A percentile compares a stretch with the other conserved stretches of the same genome.
These are phyloP conservation scores for Euwallacea similis DNA, from an alignment of 1,140 invertebrate genomes.

Conservation along the genomic window DNA sequence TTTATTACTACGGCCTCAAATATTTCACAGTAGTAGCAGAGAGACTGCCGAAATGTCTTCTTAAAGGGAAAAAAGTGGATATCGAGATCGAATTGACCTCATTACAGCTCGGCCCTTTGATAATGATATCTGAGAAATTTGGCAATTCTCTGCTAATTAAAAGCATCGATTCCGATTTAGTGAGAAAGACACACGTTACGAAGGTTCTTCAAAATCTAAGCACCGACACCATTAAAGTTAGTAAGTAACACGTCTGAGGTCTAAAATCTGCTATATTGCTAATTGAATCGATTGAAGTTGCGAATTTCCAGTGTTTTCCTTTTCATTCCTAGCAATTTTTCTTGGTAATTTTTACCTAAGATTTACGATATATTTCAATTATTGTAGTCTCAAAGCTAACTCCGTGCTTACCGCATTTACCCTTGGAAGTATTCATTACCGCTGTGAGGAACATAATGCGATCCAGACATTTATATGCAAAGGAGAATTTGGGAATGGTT, in stretches of 20 bases:
- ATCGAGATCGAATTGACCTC: constrained; percentile 13
- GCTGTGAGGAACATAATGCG: constrained; percentile 19
- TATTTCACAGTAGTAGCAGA: constrained; percentile 10
- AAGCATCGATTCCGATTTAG: constrained; percentile 5
- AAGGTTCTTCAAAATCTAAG: constrained; percentile 17
- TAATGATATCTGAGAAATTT: constrained; percentile 16
- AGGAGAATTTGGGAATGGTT: constrained; percentile 8
- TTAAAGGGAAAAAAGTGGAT: constrained; percentile 11
- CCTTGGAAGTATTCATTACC: constrained; percentile 3
- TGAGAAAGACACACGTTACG: constrained; percentile 3
- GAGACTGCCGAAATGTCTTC: constrained; percentile 11
- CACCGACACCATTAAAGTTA: constrained; percentile 14
- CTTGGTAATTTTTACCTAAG: too few species aligned
- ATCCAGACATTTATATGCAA: constrained; percentile 23
- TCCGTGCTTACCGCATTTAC: background rate
- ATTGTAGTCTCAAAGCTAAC: too few species aligned
- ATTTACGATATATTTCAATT: too few species aligned
- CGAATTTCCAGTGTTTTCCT: too few species aligned
- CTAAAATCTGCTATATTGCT: too few species aligned
- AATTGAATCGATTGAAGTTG: too few species aligned
- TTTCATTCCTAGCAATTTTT: too few species aligned
- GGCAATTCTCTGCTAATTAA: background rate
- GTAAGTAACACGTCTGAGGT: background rate
- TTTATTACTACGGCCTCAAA: constrained; percentile 24
- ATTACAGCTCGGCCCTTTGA: constrained; percentile 10